Evolutionary conservation across 2,113 vertebrate species (phyloP).

Genomic region (Oryzias javanicus): DNA sequence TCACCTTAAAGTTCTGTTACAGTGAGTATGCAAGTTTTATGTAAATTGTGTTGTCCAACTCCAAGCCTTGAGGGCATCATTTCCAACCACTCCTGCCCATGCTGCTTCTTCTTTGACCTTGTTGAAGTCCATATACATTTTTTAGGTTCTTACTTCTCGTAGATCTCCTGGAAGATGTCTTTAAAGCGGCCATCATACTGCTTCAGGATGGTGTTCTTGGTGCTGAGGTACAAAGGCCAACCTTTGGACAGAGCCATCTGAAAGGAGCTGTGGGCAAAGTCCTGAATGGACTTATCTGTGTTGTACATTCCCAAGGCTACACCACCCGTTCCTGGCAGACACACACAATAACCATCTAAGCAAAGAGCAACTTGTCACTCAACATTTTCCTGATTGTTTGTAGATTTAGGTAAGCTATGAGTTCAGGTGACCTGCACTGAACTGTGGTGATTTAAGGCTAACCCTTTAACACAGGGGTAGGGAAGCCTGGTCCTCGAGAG

Average conservation of each 20-base stretch:
- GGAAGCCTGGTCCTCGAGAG: no score
- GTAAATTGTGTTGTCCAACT: no score
- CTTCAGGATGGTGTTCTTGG: conserved; percentile 98
- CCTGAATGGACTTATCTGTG: conserved; percentile 89
- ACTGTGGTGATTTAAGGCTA: no score
- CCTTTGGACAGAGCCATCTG: conserved; percentile 89
- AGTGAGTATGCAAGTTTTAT: background rate
- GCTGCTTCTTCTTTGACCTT: background rate
- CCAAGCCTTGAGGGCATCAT: no score
- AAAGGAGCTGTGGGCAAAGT: conserved; percentile 98
- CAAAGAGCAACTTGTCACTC: background rate
- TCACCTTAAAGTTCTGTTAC: background rate
- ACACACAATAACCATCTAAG: background rate
- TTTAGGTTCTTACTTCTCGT: conserved; percentile 84
- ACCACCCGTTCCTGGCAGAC: conserved; percentile 83
- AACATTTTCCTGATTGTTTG: no score
- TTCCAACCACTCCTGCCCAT: no score
- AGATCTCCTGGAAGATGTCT: conserved; percentile 98
- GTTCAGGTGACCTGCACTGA: background rate
- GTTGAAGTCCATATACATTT: no score
- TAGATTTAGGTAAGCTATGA: background rate
- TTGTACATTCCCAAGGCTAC: conserved; percentile 98
- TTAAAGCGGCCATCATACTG: conserved; percentile 96
- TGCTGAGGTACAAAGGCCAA: conserved; percentile 96
- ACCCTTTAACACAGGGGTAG: no score